Base-by-base conservation (phyloP, 2,113 vertebrate species). In the Chunga burmeisteri region DNA sequence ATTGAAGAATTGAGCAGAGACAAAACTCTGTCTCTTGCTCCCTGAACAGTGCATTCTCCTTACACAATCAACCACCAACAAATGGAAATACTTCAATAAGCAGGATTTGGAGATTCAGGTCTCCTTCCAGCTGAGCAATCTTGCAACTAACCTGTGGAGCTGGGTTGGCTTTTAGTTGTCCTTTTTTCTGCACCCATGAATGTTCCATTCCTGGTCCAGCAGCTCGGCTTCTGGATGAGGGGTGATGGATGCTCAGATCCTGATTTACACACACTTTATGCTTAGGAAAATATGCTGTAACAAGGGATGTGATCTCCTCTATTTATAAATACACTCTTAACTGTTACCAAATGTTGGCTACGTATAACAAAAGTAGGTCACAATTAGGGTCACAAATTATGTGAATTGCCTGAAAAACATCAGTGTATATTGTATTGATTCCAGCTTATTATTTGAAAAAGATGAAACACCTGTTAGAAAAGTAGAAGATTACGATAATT, bases 271-370 rank as follows among this genome's bases (percentile, higher is more conserved):
- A 10, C 4, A n/a, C 4, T 55, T 63, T 42, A 67, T 38, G 25
- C 20, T 71, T n/a, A 87, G 32, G 70, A 93, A 94, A 96, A 85
- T 87, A 55, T 29, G 15, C 9, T 80, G 10, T 50, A 88, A 61
- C 29, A 75, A 58, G 29, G 25, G 47, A 90, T 56, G 25, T 47
- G 38, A 79, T 74, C 16, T 8, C 5, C 21, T 74, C 5, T 74
- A 6, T 78, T 38, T 87, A 78, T 58, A 93, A 89, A 90, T 34
- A 68, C 5, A 58, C 16, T 55, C 52, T 59, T 93, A 96, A 93
- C 47, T 84, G 42, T 83, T 96, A 78, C 68, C 77, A 93, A 93
- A 91, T 94, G 94, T 89, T 91, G 62, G 36, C 15, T 53, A 80
- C 5, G 10, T 55, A 47, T 40, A 79, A 63, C 34, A 78, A 67